Conservation (phyloP, 2,888 invertebrate species). For the Leptura quadrifasciata region DNA sequence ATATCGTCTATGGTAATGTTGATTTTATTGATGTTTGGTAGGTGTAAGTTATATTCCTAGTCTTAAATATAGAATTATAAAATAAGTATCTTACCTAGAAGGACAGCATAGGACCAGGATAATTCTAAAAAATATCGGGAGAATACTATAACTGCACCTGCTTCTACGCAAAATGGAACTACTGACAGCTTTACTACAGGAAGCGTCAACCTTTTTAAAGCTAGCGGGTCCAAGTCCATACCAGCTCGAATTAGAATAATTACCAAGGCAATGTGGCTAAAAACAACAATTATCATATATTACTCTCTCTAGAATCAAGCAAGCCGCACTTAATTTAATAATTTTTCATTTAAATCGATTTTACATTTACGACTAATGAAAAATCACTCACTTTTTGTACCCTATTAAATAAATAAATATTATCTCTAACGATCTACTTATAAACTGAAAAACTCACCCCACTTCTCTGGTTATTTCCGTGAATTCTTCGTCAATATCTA, state of each 20-base stretch:
- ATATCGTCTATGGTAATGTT: too few relatives aligned
- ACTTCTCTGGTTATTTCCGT: conserved; percentile 81
- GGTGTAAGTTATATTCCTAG: too few relatives aligned
- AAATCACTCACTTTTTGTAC: too few relatives aligned
- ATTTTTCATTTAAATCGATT: too few relatives aligned
- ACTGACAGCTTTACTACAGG: conserved; percentile 90
- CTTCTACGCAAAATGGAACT: conserved; percentile 90
- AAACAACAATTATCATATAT: conserved; percentile 65
- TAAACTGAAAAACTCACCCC: conserved; percentile 77
- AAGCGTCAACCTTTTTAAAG: conserved; percentile 87
- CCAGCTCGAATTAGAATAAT: conserved; percentile 96
- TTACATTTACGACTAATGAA: too few relatives aligned
- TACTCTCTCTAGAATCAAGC: too few relatives aligned
- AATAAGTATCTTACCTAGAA: conserved; percentile 76
- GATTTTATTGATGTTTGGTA: too few relatives aligned
- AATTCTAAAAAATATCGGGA: conserved; percentile 85
- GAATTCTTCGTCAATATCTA: conserved; percentile 81
- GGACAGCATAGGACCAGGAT: conserved; percentile 90
- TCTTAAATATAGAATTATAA: not conserved
- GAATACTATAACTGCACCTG: conserved; percentile 80
- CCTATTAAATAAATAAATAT: too few relatives aligned
- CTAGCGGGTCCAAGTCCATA: conserved; percentile 91
- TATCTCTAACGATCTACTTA: too few relatives aligned
- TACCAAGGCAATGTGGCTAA: conserved; percentile 91
- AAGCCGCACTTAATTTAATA: too few relatives aligned